Evolutionary conservation across 2,113 vertebrate genomes (phyloP).

Genomic region (Turdus rufiventris): DNA sequence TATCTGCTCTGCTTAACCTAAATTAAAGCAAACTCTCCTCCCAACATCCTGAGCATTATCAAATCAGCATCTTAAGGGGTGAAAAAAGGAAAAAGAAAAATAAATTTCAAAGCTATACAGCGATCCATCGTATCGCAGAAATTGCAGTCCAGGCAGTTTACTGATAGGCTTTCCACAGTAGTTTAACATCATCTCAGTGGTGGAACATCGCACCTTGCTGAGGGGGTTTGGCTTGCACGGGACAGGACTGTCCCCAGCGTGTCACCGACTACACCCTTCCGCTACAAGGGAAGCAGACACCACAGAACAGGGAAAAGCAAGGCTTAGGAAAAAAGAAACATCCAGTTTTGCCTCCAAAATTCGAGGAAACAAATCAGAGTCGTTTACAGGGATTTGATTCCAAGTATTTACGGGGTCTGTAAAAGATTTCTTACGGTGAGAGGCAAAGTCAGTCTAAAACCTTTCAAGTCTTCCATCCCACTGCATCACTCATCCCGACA

Average conservation of each 20-base stretch:
- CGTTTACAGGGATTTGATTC: neutral
- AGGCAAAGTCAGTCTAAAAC: neutral
- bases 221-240: neutral
- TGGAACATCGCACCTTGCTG: neutral
- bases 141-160: neutral
- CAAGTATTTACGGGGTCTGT: neutral
- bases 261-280: neutral
- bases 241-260: neutral
- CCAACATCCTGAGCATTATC: neutral
- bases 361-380: neutral
- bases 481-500: rapidly evolving
- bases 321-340: neutral
- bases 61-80: neutral
- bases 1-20: neutral
- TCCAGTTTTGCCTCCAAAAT: neutral
- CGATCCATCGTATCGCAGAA: neutral
- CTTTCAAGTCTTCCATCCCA: neutral
- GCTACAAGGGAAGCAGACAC: neutral
- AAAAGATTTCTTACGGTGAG: neutral
- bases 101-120: neutral
- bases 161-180: neutral
- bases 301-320: neutral
- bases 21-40: neutral
- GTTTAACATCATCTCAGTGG: neutral
- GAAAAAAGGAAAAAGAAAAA: neutral